Evolutionary conservation across 2,888 invertebrate species (phyloP), one percentile per base, ranked within the genome.

Genomic region (Caenorhabditis plicata): DNA sequence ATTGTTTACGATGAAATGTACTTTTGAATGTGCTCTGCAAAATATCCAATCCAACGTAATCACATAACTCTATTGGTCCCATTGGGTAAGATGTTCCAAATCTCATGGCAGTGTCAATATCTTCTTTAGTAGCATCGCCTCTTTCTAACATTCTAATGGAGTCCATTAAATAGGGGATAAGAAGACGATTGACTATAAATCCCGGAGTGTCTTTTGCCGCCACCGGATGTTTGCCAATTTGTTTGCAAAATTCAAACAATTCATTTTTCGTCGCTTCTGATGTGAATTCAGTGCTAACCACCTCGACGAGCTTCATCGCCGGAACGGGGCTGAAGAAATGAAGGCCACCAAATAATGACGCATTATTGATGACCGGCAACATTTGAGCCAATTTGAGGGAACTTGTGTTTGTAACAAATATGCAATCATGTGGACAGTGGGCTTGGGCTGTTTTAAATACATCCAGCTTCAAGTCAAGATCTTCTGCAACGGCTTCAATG

Each of bases 271-370:
- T 90, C 26, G 86, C 87, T 38, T 90, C 88, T 0, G 88, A 88
- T 0, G 90, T 91, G 56, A 89, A 87, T 0, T 86, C 84, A 20
- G 87, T 89, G 48, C 87, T 85, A 11, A 91, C 86, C 2, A 91
- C 88, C 85, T 92, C 92, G 20, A 92, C 83, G 0, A 92, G 85
- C 75, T 89, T 89, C 91, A 92, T 92, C 27, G 92, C 86, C 0
- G 91, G 90, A 1, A 90, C 92, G 0, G 92, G 92, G 82, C 91
- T 92, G 84, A 92, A 92, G 83, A 92, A 92, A 82, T 92, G 92
- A 31, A 92, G 85, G 0, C 92, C 92, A 19, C 89, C 90, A 82
- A 91, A 90, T 71, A 87, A 64, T 1, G 89, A 87, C 0, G 68
- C 63, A 26, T 60, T 54, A 9, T 52, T 38, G 25, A 68, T 63